phyloP scores from a whole-genome alignment of 1,140 invertebrate species.

The Cardiocondyla obscurior region DNA sequence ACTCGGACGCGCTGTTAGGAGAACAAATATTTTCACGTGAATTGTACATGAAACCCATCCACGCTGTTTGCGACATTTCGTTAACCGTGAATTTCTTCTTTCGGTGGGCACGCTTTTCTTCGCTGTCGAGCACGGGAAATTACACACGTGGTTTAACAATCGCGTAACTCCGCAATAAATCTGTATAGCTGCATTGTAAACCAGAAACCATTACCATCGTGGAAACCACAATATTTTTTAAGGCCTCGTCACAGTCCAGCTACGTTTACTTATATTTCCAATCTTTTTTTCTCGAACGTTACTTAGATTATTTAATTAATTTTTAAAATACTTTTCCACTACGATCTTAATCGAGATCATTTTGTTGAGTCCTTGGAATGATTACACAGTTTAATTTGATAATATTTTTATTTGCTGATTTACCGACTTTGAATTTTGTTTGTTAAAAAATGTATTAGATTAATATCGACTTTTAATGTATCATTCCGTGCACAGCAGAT shows the following conservation, averaged over 20 bases:
- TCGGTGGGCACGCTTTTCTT: background rate
- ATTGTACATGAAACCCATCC: background rate
- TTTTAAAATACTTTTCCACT: background rate
- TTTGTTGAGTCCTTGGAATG: background rate
- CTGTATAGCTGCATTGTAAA: background rate
- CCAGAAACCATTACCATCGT: too few species aligned
- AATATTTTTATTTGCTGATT: background rate
- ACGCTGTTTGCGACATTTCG: background rate
- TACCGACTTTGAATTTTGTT: background rate
- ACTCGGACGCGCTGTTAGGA: conserved; percentile 17
- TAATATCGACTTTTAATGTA: background rate
- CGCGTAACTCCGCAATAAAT: background rate
- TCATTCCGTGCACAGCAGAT: background rate
- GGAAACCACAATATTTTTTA: too few species aligned
- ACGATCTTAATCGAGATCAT: background rate
- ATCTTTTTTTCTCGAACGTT: background rate
- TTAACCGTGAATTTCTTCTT: background rate
- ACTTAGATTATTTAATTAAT: background rate
- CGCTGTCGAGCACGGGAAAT: background rate
- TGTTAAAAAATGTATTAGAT: background rate
- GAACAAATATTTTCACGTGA: conserved; percentile 31
- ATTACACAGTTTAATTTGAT: background rate
- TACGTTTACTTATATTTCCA: background rate
- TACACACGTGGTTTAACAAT: background rate
- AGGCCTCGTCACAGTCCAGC: too few species aligned